Evolutionary conservation across 2,888 invertebrate genomes (phyloP), one percentile per base, ranked within the genome.

Genomic region (Andrena camellia): DNA sequence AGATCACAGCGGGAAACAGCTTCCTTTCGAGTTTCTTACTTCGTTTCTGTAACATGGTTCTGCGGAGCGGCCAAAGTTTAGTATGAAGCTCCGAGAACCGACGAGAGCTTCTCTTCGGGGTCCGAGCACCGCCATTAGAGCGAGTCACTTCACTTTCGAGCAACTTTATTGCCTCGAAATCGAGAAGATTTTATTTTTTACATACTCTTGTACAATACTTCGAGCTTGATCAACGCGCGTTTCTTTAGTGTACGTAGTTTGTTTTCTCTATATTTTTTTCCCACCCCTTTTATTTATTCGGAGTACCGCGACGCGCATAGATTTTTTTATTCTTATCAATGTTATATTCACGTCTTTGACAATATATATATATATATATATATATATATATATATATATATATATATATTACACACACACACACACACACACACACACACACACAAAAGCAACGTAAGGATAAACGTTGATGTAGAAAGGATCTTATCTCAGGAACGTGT

Each of bases 401-500:
- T n/a, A n/a, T n/a, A n/a, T n/a, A n/a, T n/a, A n/a, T n/a, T n/a
- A n/a, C n/a, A n/a, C n/a, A n/a, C n/a, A n/a, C n/a, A n/a, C n/a
- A n/a, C n/a, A n/a, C n/a, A n/a, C n/a, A n/a, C n/a, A n/a, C n/a
- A n/a, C n/a, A n/a, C n/a, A n/a, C n/a, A n/a, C n/a, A n/a, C n/a
- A n/a, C n/a, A n/a, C n/a, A n/a, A n/a, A 69, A 66, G 64, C 13
- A 62, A 62, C 54, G 7, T 64, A 73, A 73, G 5, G 60, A 50
- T 54, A 74, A 70, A 74, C 59, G 20, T 70, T 75, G 64, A 42
- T 78, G 82, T 79, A 84, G 60, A 86, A 83, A 74, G 81, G 81
- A 87, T 84, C 81, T 87, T 86, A 80, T 83, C 89, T 87, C 89
- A 88, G 87, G 89, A 85, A 86, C 48, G 71, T 77, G 69, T 79